These are phyloP conservation scores for Orius laevigatus DNA, from an alignment of 1,140 invertebrate genomes.

Conservation along the genomic window DNA sequence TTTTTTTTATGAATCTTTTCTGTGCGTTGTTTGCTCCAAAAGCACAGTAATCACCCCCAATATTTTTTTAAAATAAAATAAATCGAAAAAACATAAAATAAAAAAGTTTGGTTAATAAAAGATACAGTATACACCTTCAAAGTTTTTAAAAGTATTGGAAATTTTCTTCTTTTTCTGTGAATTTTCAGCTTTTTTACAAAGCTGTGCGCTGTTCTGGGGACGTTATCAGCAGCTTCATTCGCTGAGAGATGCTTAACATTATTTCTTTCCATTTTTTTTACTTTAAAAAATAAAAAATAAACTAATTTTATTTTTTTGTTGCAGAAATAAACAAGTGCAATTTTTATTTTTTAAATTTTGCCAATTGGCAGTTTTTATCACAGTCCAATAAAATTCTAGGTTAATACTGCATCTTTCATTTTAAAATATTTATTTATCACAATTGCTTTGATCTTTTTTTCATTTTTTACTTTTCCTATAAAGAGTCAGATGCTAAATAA, in stretches of 20 bases:
- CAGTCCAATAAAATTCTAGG: conserved; percentile 8
- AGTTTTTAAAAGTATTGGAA: neutral
- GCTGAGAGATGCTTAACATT: conserved; percentile 8
- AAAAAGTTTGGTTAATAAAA: conserved; percentile 10
- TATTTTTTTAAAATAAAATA: too few relatives aligned
- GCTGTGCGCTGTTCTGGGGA: neutral
- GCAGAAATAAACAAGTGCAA: conserved; percentile 9
- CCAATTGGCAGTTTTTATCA: conserved; percentile 1
- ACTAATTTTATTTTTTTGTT: neutral
- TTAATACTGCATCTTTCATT: conserved; percentile 16
- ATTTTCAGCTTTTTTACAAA: neutral
- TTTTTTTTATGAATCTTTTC: too few relatives aligned
- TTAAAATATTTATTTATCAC: conserved; percentile 3
- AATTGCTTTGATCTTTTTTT: conserved; percentile 9
- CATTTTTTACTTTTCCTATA: conserved; percentile 1
- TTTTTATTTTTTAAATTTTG: conserved; percentile 4
- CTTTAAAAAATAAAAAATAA: conserved; percentile 11
- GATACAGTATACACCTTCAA: conserved; percentile 12
- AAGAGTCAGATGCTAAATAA: neutral
- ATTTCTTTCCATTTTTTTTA: conserved; percentile 1
- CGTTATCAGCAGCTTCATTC: conserved; percentile 6
- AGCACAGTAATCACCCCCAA: too few relatives aligned
- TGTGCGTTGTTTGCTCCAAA: too few relatives aligned
- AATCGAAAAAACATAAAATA: too few relatives aligned
- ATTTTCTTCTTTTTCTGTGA: neutral